Percentiles rank a stretch among this genome's conserved stretches.
These are phyloP conservation scores for Peromyscus melanophrys DNA, from an alignment of 2,797 vertebrate genomes.

Conservation along the genomic window DNA sequence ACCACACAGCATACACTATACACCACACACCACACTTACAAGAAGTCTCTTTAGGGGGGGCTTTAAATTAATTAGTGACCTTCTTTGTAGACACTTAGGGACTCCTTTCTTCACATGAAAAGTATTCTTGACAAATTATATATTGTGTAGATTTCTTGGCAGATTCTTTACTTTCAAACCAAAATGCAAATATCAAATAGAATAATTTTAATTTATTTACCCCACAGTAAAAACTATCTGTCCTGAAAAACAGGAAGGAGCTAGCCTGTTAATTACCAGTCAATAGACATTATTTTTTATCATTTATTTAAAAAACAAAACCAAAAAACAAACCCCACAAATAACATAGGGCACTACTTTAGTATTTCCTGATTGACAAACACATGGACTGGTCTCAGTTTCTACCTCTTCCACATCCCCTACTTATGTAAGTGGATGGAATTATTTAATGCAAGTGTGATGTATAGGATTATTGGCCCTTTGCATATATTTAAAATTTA, in stretches of 20 bases:
- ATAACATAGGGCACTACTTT: neutral
- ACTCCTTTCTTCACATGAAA: neutral
- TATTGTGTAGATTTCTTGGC: neutral
- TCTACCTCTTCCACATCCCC: neutral
- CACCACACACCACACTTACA: neutral
- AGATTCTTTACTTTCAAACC: neutral
- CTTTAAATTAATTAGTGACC: neutral
- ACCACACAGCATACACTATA: neutral
- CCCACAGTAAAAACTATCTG: neutral
- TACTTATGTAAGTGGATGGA: no score
- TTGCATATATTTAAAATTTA: neutral
- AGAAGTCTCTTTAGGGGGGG: neutral
- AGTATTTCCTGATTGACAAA: neutral
- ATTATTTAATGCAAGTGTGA: neutral
- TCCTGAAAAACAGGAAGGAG: neutral
- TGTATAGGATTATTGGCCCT: neutral
- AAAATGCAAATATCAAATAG: neutral
- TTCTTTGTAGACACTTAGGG: neutral
- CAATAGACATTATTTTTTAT: neutral
- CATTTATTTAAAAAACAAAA: neutral
- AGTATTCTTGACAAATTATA: neutral
- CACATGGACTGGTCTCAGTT: neutral
- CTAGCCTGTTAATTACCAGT: neutral
- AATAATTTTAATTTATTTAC: neutral
- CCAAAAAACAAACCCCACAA: neutral